phyloP scores from a whole-genome alignment of 2,797 vertebrate genomes.

The Coregonus ussuriensis region DNA sequence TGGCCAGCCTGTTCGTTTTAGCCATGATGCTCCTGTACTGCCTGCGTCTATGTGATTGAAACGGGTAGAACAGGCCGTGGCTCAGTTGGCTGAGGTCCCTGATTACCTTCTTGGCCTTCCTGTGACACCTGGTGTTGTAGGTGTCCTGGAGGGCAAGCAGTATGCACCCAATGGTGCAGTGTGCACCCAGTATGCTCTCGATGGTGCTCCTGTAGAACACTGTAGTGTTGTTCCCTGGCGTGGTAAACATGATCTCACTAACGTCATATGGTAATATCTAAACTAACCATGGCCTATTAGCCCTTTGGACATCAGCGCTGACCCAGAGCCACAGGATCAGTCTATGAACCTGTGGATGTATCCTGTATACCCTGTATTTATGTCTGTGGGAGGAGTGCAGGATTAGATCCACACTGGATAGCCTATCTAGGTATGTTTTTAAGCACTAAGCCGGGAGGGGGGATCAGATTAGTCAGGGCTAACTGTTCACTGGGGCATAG shows the following conservation, averaged over 20 bases:
- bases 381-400: slow-evolving; percentile 32
- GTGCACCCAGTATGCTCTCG: too few species aligned
- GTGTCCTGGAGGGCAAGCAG: too few species aligned
- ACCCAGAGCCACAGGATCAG: slow-evolving; percentile 13
- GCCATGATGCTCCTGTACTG: too few species aligned
- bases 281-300: background rate
- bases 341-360: background rate
- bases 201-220: too few species aligned
- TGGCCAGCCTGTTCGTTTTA: too few species aligned
- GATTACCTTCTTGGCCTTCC: too few species aligned
- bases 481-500: slow-evolving; percentile 52
- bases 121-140: too few species aligned
- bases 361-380: slow-evolving; percentile 22
- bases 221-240: too few species aligned
- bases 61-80: too few species aligned
- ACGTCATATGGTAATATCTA: background rate
- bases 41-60: too few species aligned
- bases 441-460: slow-evolving; percentile 53
- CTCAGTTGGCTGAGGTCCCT: too few species aligned
- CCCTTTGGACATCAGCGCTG: background rate
- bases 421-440: slow-evolving; percentile 59
- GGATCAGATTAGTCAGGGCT: slow-evolving; percentile 65
- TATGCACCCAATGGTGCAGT: too few species aligned
- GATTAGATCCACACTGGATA: slow-evolving; percentile 47
- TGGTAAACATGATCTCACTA: background rate